phyloP scores from a whole-genome alignment of 2,797 vertebrate genomes.

The Acipenser transmontanus region DNA sequence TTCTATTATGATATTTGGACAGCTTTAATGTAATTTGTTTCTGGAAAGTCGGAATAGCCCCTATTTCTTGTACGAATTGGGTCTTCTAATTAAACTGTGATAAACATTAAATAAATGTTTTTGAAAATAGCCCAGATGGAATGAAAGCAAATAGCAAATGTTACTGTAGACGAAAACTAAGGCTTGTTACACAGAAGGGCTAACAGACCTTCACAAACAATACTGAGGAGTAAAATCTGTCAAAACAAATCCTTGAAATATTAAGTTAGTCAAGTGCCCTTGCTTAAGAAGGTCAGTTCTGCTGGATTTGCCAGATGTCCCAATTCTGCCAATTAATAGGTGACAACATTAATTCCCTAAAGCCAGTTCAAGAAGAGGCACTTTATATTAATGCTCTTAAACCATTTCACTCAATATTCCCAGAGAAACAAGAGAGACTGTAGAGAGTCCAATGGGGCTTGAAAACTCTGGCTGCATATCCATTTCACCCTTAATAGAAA shows the following conservation, averaged over 20 bases:
- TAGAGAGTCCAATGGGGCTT: slow-evolving; percentile 43
- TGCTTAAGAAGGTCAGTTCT: slow-evolving; percentile 3
- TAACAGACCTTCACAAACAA: neutral
- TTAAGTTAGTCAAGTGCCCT: neutral
- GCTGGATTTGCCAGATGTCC: slow-evolving; percentile 1
- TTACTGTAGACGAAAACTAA: neutral
- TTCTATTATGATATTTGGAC: too few species aligned
- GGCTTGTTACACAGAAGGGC: neutral
- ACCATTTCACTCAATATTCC: slow-evolving; percentile 9
- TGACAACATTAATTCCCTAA: slow-evolving; percentile 5
- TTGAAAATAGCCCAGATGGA: too few species aligned
- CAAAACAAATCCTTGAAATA: slow-evolving; percentile 8
- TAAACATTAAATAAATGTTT: too few species aligned
- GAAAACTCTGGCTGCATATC: slow-evolving; percentile 46
- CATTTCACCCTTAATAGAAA: slow-evolving; percentile 27
- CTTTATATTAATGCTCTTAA: slow-evolving; percentile 1
- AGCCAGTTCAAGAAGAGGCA: neutral
- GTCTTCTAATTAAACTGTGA: too few species aligned
- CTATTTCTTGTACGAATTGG: too few species aligned
- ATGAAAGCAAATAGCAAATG: too few species aligned
- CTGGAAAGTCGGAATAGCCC: too few species aligned
- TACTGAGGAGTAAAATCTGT: neutral
- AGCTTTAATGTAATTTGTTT: too few species aligned
- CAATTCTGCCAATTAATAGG: slow-evolving; percentile 4
- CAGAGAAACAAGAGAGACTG: slow-evolving; percentile 30